A percentile compares a stretch with the other conserved stretches of the same genome.
Conservation (phyloP, 2,113 vertebrate species). For the Kryptolebias marmoratus region DNA sequence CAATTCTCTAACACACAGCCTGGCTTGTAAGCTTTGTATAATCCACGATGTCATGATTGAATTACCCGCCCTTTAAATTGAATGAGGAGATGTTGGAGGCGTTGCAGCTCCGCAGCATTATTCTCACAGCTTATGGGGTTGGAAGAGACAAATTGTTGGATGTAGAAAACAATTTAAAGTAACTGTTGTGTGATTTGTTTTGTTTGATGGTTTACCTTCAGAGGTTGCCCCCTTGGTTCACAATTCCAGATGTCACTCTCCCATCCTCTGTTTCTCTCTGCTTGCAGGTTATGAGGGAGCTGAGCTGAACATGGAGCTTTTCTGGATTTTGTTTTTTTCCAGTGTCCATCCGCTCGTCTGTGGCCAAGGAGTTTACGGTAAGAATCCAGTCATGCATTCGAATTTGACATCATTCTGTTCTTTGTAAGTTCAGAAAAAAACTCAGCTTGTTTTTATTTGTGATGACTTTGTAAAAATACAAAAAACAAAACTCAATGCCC, state of each 20-base stretch:
- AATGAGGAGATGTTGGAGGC: constrained; percentile 39
- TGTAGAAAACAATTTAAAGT: constrained; percentile 34
- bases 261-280: not conserved
- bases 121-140: constrained; percentile 49
- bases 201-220: constrained; percentile 6
- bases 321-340: constrained; percentile 85
- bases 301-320: constrained; percentile 84
- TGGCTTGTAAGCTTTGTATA: constrained; percentile 63
- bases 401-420: constrained; percentile 15
- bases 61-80: constrained; percentile 64
- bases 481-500: not conserved
- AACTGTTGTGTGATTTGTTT: not conserved
- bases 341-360: constrained; percentile 68
- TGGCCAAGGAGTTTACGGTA: constrained; percentile 85
- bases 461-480: constrained; percentile 47
- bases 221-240: constrained; percentile 22
- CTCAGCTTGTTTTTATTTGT: constrained; percentile 2
- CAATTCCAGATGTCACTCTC: constrained; percentile 2
- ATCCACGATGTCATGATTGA: constrained; percentile 72
- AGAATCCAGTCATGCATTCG: constrained; percentile 51
- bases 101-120: constrained; percentile 50
- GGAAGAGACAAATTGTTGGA: constrained; percentile 18
- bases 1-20: constrained; percentile 26
- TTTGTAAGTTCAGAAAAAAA: constrained; percentile 36
- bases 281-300: constrained; percentile 81